phyloP scores from a whole-genome alignment of 2,888 invertebrate species.

The Pomacea canaliculata region DNA sequence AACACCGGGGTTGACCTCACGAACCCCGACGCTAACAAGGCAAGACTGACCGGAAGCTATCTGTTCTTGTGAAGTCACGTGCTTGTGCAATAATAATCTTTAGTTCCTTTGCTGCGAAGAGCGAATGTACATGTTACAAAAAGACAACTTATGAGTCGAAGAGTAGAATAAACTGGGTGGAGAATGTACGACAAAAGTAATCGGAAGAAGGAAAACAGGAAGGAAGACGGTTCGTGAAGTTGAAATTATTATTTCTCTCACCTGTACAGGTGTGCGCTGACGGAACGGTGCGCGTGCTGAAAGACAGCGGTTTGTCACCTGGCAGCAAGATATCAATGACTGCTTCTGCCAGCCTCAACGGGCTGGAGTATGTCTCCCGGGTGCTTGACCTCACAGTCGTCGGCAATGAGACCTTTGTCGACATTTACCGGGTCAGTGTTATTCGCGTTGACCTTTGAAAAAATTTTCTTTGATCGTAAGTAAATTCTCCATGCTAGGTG shows the following conservation, averaged over 20 bases:
- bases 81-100: too few relatives aligned
- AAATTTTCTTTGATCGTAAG: not conserved
- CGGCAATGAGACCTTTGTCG: constrained; percentile 36
- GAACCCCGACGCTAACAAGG: constrained; percentile 17
- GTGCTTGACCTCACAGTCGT: constrained; percentile 38
- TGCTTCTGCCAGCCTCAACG: constrained; percentile 41
- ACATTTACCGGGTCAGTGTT: constrained; percentile 39
- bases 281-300: constrained; percentile 41
- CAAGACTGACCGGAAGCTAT: not conserved
- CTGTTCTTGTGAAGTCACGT: too few relatives aligned
- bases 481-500: not conserved
- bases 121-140: too few relatives aligned
- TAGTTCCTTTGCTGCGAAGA: too few relatives aligned
- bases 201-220: not conserved
- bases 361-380: constrained; percentile 33
- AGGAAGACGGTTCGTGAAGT: not conserved
- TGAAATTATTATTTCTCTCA: not conserved
- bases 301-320: constrained; percentile 33
- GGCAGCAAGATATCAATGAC: constrained; percentile 37
- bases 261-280: constrained; percentile 44
- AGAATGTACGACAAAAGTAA: not conserved
- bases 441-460: too few relatives aligned
- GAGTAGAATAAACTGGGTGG: not conserved
- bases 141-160: not conserved
- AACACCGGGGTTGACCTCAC: constrained; percentile 16